A percentile compares a stretch with the other conserved stretches of the same genome.
Evolutionary conservation across 2,888 invertebrate species (phyloP).

Genomic region (Hyposoter dolosus): DNA sequence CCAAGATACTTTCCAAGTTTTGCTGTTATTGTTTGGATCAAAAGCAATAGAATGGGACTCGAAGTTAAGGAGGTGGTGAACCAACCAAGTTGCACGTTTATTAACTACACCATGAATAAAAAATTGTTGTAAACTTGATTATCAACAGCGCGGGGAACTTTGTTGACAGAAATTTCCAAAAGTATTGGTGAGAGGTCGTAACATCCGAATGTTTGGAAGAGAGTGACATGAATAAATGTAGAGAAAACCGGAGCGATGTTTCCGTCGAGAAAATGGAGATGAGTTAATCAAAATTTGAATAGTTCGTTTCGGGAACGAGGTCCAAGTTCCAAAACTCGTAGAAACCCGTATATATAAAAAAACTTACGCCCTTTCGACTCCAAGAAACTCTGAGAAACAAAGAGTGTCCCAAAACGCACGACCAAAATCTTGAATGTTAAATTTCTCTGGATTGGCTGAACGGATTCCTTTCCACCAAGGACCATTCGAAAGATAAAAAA

Average conservation of each 20-base stretch:
- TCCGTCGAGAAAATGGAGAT: constrained; percentile 28
- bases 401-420: too few relatives aligned
- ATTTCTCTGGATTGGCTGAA: too few relatives aligned
- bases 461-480: too few relatives aligned
- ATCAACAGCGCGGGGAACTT: not conserved
- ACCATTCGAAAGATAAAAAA: too few relatives aligned
- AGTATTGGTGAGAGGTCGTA: not conserved
- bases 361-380: too few relatives aligned
- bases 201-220: constrained; percentile 23
- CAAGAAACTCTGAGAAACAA: too few relatives aligned
- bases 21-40: not conserved
- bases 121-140: not conserved
- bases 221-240: constrained; percentile 16
- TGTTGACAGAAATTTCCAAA: not conserved
- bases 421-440: too few relatives aligned
- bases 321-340: constrained; percentile 42
- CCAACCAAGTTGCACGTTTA: not conserved
- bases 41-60: not conserved
- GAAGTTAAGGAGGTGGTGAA: not conserved
- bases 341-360: too few relatives aligned
- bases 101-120: not conserved
- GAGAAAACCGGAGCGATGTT: constrained; percentile 8
- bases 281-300: constrained; percentile 64
- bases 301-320: constrained; percentile 38
- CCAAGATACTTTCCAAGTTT: too few relatives aligned